A percentile compares a stretch with the other conserved stretches of the same genome.
Evolutionary conservation across 2,888 invertebrate genomes (phyloP).

Genomic region (Amphimallon solstitiale): DNA sequence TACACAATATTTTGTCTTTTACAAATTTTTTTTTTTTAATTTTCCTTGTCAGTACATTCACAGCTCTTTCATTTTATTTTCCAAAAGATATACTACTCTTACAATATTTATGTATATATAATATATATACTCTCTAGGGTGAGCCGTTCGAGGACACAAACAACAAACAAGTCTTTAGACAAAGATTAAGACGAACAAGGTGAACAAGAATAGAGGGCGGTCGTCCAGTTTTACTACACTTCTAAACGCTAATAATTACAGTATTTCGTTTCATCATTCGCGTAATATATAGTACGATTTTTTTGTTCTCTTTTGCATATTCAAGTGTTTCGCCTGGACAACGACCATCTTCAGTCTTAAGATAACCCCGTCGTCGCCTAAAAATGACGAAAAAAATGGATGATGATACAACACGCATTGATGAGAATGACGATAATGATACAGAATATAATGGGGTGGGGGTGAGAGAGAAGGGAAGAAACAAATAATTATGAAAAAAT

Average conservation of each 20-base stretch:
- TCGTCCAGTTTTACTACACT: slow-evolving; percentile 30
- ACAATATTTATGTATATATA: not conserved
- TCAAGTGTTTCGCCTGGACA: slow-evolving; percentile 38
- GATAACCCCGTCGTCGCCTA: slow-evolving; percentile 54
- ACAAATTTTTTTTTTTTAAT: not conserved
- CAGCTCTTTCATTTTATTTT: not conserved
- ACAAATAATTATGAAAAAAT: slow-evolving; percentile 32
- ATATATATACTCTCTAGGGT: not conserved
- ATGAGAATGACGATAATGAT: slow-evolving; percentile 46
- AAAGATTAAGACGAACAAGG: slow-evolving; percentile 53
- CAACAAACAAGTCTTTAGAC: slow-evolving; percentile 56
- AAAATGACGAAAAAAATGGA: slow-evolving; percentile 48
- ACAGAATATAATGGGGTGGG: slow-evolving; percentile 34
- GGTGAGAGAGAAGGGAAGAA: too few relatives aligned
- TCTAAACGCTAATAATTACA: not conserved
- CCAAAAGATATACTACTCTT: not conserved
- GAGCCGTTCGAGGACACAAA: slow-evolving; percentile 56
- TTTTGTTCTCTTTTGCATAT: not conserved
- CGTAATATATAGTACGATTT: too few relatives aligned
- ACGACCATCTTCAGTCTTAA: slow-evolving; percentile 64
- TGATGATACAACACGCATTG: slow-evolving; percentile 48
- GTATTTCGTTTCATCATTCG: too few relatives aligned
- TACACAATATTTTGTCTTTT: slow-evolving; percentile 25
- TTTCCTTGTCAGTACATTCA: slow-evolving; percentile 15
- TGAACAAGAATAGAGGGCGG: slow-evolving; percentile 56